phyloP scores from a whole-genome alignment of 1,140 invertebrate genomes.

The Cotesia vestalis region DNA sequence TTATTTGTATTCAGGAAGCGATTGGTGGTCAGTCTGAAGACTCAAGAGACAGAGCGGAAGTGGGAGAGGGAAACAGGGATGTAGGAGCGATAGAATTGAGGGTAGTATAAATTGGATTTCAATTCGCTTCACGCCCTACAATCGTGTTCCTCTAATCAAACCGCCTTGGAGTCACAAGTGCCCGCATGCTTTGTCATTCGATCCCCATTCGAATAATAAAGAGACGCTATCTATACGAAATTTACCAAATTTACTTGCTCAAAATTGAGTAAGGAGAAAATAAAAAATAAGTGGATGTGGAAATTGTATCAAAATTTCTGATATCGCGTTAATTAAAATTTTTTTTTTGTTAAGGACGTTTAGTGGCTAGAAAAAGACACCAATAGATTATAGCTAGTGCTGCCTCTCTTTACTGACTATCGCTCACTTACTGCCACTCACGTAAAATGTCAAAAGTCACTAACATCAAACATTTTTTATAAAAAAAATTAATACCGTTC shows the following conservation, averaged over 20 bases:
- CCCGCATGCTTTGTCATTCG: constrained; percentile 37
- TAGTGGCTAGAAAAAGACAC: too few species aligned
- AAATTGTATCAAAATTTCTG: too few species aligned
- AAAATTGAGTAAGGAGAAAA: not conserved
- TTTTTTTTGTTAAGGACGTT: too few species aligned
- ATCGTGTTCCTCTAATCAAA: constrained; percentile 45
- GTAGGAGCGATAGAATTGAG: constrained; percentile 25
- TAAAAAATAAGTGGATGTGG: not conserved
- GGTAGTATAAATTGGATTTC: constrained; percentile 43
- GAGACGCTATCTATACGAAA: not conserved
- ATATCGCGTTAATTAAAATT: too few species aligned
- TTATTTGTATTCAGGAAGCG: constrained; percentile 37
- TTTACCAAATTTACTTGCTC: constrained; percentile 1
- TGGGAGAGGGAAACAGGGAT: not conserved
- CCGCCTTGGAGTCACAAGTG: constrained; percentile 35
- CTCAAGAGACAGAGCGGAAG: constrained; percentile 15
- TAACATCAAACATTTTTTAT: too few species aligned
- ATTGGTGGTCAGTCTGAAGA: constrained; percentile 27
- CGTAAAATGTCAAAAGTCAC: too few species aligned
- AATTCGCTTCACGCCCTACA: constrained; percentile 38
- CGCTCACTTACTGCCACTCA: too few species aligned
- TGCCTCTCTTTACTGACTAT: too few species aligned
- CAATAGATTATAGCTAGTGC: too few species aligned
- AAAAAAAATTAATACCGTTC: too few species aligned
- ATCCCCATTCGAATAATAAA: constrained; percentile 10